phyloP scores from a whole-genome alignment of 2,797 vertebrate species.

The Eulemur albifrons region DNA sequence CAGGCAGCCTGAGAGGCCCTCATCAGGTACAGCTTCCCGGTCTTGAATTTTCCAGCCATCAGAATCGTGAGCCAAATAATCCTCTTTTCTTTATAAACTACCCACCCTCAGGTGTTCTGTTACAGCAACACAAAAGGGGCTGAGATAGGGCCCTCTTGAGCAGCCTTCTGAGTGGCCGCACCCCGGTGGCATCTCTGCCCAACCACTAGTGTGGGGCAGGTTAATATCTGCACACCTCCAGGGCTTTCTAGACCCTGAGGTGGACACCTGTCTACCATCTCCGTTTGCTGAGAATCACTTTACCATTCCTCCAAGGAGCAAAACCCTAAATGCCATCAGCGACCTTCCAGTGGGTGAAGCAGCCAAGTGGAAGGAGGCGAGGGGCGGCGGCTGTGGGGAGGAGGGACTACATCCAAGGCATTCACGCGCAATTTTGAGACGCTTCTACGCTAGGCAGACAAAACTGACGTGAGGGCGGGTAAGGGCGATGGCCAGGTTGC shows the following conservation, averaged over 20 bases:
- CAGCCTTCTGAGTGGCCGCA: background rate
- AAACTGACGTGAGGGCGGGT: background rate
- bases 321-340: background rate
- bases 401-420: background rate
- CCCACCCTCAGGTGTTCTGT: background rate
- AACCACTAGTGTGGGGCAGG: background rate
- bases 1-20: background rate
- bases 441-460: background rate
- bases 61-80: background rate
- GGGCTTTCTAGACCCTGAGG: background rate
- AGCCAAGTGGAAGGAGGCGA: too few relatives aligned
- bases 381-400: background rate
- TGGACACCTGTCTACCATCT: background rate
- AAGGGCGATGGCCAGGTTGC: background rate
- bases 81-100: background rate
- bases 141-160: background rate
- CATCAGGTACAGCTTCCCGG: background rate
- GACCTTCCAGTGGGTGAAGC: rapidly evolving
- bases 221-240: background rate
- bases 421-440: background rate
- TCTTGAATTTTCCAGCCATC: background rate
- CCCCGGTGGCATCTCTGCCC: background rate
- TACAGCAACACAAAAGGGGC: background rate
- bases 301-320: background rate
- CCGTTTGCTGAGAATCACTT: background rate